Evolutionary conservation across 2,797 vertebrate species (phyloP), one percentile per base, ranked within the genome.

Genomic region (Chromobotia macracanthus): DNA sequence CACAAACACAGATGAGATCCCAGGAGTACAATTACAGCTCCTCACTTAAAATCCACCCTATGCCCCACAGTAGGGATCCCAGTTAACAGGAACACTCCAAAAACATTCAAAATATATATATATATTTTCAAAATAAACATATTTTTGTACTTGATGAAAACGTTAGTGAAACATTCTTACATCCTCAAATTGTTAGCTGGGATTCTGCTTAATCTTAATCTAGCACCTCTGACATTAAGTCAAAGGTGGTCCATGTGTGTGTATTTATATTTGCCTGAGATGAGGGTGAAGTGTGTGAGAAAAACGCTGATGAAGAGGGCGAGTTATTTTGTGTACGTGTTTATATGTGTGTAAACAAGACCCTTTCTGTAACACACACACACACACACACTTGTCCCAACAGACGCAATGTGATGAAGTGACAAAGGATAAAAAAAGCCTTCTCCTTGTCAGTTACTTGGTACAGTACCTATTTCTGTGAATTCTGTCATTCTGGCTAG

Each of bases 1-100:
- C 46, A 71, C 23, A 81, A 69, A 68, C n/a, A n/a, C n/a, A n/a
- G n/a, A n/a, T n/a, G 10, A 71, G 25, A 71, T 70, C 64, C 56
- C 71, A 56, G 16, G 25, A 76, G 66, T 48, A 25, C 63, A 80
- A 76, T 38, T 65, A n/a, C 31, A 71, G 31, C 53, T 72, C 69
- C 69, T 51, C 69, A 79, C 25, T 16, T 75, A 51, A 5, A 16
- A 25, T 19, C 4, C 53, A 15, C 10, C 28, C 18, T 56, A 46
- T 77, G 63, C 68, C 56, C 55, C 50, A n/a, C 23, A 28, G 25
- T 8, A 16, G 5, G 53, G 35, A 28, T 28, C 28, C 28, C 2
- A 28, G 28, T 4, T 28, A 28, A 28, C 28, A 28, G 28, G n/a
- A n/a, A n/a, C n/a, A n/a, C n/a, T n/a, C n/a, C n/a, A n/a, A n/a